Evolutionary conservation across 2,888 invertebrate genomes (phyloP).

Genomic region (Spodoptera littoralis): DNA sequence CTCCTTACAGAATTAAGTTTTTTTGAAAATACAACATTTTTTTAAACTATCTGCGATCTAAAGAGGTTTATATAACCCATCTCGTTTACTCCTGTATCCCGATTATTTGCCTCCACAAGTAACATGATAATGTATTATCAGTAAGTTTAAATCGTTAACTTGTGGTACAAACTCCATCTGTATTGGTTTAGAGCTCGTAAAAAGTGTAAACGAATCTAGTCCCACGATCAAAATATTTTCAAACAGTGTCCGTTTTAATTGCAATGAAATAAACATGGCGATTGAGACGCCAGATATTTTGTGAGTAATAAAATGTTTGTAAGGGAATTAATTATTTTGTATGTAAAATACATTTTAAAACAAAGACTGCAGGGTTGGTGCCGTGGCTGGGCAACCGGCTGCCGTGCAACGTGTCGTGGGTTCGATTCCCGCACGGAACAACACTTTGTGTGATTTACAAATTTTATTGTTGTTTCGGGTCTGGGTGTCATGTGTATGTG

Average conservation of each 20-base stretch:
- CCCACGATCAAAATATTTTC: constrained; percentile 41
- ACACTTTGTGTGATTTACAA: too few species aligned
- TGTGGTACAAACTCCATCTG: constrained; percentile 7
- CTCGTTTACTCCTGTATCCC: constrained; percentile 2
- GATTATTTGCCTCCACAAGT: constrained; percentile 31
- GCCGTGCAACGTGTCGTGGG: too few species aligned
- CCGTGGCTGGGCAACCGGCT: too few species aligned
- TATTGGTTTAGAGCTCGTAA: constrained; percentile 36
- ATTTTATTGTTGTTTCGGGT: too few species aligned
- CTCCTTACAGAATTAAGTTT: too few species aligned
- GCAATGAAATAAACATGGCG: constrained; percentile 26
- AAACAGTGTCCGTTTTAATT: constrained; percentile 41
- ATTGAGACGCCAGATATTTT: neutral
- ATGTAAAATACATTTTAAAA: too few species aligned
- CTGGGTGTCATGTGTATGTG: too few species aligned
- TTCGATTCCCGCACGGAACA: too few species aligned
- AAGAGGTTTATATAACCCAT: neutral
- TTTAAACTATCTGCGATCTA: neutral
- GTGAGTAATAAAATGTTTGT: constrained; percentile 1
- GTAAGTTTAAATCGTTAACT: constrained; percentile 16
- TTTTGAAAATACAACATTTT: too few species aligned
- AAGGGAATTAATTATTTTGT: too few species aligned
- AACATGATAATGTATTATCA: constrained; percentile 28
- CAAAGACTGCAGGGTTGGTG: too few species aligned
- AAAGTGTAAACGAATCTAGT: constrained; percentile 28